Conservation (phyloP, 2,797 vertebrate species). For the Melanotaenia maccullochi region DNA sequence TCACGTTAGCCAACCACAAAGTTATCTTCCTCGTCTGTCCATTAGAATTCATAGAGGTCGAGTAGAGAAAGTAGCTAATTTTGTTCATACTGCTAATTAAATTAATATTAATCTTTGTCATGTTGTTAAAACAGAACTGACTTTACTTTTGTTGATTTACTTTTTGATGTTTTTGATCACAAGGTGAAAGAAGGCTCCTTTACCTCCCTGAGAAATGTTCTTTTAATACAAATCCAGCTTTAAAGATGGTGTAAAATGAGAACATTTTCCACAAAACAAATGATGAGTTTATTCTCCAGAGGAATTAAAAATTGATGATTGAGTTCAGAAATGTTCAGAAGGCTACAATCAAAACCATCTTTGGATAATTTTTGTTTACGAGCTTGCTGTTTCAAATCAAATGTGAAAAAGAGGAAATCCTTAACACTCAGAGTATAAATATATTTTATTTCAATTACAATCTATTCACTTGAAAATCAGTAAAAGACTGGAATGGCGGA, state of each 20-base stretch:
- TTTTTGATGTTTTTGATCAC: conserved; percentile 2
- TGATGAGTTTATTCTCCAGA: background rate
- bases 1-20: conserved; percentile 5
- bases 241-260: background rate
- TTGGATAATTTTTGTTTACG: conserved; percentile 1
- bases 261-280: background rate
- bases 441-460: background rate
- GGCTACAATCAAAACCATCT: background rate
- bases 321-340: conserved; percentile 4
- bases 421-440: conserved; percentile 1
- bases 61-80: background rate
- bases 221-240: background rate
- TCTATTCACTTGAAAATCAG: background rate
- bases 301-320: background rate
- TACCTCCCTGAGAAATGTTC: background rate
- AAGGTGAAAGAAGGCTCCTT: background rate
- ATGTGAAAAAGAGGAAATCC: conserved; percentile 48
- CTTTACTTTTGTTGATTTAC: background rate
- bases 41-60: background rate
- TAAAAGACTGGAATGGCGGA: background rate
- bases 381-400: conserved; percentile 12
- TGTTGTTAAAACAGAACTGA: conserved; percentile 12
- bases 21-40: background rate
- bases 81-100: background rate
- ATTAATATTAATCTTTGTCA: conserved; percentile 9